Percentiles rank a stretch among this genome's conserved stretches.
Conservation (phyloP, 2,888 invertebrate species). For the Leucophenga montana region DNA sequence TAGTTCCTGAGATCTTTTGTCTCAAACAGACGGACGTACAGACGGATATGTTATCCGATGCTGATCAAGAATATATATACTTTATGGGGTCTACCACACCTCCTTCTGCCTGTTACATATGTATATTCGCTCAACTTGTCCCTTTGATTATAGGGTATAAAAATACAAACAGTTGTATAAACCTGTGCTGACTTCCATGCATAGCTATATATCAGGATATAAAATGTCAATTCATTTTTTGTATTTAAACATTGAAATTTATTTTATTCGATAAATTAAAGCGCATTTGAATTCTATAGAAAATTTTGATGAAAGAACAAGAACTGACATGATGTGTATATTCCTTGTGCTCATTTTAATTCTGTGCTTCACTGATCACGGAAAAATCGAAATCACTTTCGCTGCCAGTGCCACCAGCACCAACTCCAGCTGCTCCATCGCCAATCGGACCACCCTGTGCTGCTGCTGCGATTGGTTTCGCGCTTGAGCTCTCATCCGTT, state of each 20-base stretch:
- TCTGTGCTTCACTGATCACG: constrained; percentile 63
- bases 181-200: no score
- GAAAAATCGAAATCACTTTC: constrained; percentile 74
- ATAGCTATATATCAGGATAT: not conserved
- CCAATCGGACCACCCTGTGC: constrained; percentile 34
- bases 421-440: constrained; percentile 31
- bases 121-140: no score
- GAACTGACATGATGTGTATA: not conserved
- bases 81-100: no score
- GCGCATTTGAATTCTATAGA: constrained; percentile 3
- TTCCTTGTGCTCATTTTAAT: constrained; percentile 59
- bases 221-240: not conserved
- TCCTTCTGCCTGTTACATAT: no score
- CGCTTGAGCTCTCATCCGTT: constrained; percentile 70
- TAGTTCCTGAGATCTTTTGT: no score
- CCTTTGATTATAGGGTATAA: no score
- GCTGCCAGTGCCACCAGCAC: constrained; percentile 47
- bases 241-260: not conserved
- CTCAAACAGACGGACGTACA: no score
- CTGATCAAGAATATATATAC: no score
- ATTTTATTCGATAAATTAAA: constrained; percentile 23
- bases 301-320: not conserved
- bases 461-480: constrained; percentile 46
- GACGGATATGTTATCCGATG: no score
- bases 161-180: no score